Evolutionary conservation across 1,140 invertebrate genomes (phyloP).

Genomic region (Gryllus bimaculatus): DNA sequence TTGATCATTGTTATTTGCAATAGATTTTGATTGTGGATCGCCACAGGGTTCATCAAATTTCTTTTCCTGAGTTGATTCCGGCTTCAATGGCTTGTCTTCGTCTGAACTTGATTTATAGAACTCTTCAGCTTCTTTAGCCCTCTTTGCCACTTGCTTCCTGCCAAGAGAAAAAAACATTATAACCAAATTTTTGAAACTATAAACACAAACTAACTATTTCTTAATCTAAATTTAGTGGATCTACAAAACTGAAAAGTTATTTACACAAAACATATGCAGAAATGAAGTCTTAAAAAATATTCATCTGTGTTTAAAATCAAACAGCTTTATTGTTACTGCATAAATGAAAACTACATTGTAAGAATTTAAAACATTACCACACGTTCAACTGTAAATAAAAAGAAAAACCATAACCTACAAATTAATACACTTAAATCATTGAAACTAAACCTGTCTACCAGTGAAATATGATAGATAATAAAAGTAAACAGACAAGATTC

Average conservation of each 20-base stretch:
- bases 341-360: not conserved
- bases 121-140: slow-evolving; percentile 18
- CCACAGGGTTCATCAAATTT: not conserved
- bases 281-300: not conserved
- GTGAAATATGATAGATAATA: not conserved
- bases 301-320: not conserved
- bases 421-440: no score
- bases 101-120: slow-evolving; percentile 22
- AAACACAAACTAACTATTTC: not conserved
- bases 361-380: no score
- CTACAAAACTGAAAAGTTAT: not conserved
- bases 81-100: not conserved
- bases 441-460: not conserved
- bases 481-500: not conserved
- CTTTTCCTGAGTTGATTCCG: not conserved
- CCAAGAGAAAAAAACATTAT: not conserved
- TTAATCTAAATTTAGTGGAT: not conserved
- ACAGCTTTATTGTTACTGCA: not conserved
- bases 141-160: slow-evolving; percentile 18
- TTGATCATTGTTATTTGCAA: not conserved
- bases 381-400: no score
- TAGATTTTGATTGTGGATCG: not conserved
- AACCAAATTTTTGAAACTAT: not conserved
- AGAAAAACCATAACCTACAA: no score
- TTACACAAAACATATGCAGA: not conserved